These are phyloP conservation scores for Hemicordylus capensis DNA, from an alignment of 2,113 vertebrate species.

Conservation along the genomic window DNA sequence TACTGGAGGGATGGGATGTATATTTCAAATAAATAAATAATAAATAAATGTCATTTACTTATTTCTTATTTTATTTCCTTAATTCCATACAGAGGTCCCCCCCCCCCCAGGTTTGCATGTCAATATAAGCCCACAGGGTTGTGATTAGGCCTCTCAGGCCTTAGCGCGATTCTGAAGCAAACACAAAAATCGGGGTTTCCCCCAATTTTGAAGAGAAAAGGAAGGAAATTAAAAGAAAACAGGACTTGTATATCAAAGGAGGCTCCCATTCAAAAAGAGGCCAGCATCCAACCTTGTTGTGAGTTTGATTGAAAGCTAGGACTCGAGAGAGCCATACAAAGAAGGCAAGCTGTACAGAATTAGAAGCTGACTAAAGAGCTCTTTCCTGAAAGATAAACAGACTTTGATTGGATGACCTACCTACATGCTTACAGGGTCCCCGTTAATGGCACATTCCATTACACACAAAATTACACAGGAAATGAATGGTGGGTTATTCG, in stretches of 20 bases:
- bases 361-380: not conserved
- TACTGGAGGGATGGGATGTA: no score
- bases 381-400: not conserved
- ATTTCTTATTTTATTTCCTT: conserved; percentile 19
- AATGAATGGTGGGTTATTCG: not conserved
- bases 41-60: no score
- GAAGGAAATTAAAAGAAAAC: not conserved
- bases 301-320: not conserved
- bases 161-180: conserved; percentile 14
- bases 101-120: not conserved
- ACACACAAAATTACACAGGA: not conserved
- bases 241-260: not conserved
- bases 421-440: not conserved
- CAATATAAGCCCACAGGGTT: conserved; percentile 6
- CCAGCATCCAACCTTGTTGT: not conserved
- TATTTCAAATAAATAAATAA: no score
- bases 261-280: not conserved
- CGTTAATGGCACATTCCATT: not conserved
- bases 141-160: fast-evolving
- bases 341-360: no score
- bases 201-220: no score
- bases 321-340: not conserved
- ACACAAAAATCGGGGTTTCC: no score
- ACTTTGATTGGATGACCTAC: not conserved
- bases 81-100: not conserved